These are phyloP conservation scores for Peromyscus californicus DNA, from an alignment of 2,113 vertebrate genomes.

Conservation along the genomic window DNA sequence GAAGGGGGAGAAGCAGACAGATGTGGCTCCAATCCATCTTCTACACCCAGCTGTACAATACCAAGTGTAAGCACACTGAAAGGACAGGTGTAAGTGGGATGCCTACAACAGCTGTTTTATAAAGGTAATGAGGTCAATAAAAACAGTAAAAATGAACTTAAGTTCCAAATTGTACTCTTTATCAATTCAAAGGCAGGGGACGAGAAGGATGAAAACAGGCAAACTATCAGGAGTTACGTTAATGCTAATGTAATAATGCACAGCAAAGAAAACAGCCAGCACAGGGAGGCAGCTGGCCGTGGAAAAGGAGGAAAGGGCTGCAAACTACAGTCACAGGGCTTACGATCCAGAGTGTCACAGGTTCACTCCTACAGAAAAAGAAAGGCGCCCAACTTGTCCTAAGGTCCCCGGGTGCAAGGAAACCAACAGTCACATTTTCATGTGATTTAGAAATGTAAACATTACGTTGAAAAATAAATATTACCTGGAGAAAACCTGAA, in stretches of 20 bases:
- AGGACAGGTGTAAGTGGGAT: background rate
- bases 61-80: background rate
- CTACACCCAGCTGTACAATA: background rate
- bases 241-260: background rate
- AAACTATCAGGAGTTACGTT: background rate
- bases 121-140: background rate
- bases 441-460: background rate
- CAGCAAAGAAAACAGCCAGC: background rate
- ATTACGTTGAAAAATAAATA: slow-evolving; percentile 21
- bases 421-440: background rate
- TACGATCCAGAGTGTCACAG: background rate
- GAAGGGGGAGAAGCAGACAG: background rate
- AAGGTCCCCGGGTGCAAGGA: background rate
- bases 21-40: background rate
- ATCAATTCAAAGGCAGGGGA: background rate
- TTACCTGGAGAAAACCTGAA: slow-evolving; percentile 31
- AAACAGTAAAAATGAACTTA: background rate
- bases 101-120: background rate
- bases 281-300: background rate
- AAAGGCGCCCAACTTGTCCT: background rate
- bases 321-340: background rate
- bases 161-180: background rate
- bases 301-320: background rate
- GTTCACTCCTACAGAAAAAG: background rate
- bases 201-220: background rate